phyloP scores from a whole-genome alignment of 2,113 vertebrate genomes.

The Platichthys flesus region DNA sequence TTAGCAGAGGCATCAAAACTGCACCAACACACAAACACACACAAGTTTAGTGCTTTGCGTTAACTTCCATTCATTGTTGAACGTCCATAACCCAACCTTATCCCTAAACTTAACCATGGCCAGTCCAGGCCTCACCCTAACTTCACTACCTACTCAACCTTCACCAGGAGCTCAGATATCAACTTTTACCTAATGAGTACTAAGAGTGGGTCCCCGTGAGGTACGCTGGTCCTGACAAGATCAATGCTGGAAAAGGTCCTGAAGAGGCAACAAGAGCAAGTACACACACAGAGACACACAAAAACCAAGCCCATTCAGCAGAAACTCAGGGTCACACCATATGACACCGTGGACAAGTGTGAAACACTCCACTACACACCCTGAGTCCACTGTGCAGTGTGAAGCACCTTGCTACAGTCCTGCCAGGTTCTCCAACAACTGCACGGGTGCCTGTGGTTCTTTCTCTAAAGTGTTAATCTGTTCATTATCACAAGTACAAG shows the following conservation, averaged over 20 bases:
- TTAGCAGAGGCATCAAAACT: too few species aligned
- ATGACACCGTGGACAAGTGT: constrained; percentile 54
- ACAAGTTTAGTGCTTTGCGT: too few species aligned
- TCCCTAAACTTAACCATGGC: too few species aligned
- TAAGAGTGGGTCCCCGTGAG: neutral
- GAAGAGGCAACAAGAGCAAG: neutral
- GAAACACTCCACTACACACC: constrained; percentile 54
- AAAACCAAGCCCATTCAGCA: constrained; percentile 43
- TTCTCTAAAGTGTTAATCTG: constrained; percentile 5
- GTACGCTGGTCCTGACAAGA: neutral
- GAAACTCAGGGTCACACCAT: constrained; percentile 47
- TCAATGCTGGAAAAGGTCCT: neutral
- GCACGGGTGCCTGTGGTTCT: constrained; percentile 5
- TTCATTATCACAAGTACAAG: neutral
- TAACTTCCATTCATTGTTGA: too few species aligned
- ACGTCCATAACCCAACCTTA: too few species aligned
- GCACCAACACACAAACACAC: too few species aligned
- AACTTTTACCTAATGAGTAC: too few species aligned
- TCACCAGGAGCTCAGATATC: too few species aligned
- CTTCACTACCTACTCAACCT: too few species aligned
- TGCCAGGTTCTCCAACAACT: constrained; percentile 38
- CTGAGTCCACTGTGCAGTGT: constrained; percentile 39
- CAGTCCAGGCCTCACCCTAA: too few species aligned
- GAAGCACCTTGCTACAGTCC: constrained; percentile 48
- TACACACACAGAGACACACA: constrained; percentile 3